Conservation (phyloP, 2,113 vertebrate species). For the Dromiciops gliroides region DNA sequence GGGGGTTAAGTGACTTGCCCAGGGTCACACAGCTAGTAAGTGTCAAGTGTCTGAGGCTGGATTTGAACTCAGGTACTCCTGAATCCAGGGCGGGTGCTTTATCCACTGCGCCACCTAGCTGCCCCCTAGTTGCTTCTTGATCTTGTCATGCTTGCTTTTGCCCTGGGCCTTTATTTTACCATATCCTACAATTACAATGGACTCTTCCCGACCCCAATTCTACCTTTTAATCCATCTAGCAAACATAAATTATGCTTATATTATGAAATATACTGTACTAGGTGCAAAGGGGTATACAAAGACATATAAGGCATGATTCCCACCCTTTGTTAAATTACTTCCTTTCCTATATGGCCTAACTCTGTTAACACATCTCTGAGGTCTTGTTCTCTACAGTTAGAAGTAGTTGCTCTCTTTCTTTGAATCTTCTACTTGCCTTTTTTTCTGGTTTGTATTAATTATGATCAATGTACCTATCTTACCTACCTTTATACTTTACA, state of each 20-base stretch:
- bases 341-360: background rate
- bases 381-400: background rate
- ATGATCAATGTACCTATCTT: background rate
- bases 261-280: background rate
- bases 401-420: background rate
- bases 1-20: too few relatives aligned
- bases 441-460: background rate
- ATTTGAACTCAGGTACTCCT: too few relatives aligned
- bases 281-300: background rate
- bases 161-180: background rate
- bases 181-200: background rate
- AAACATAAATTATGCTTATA: background rate
- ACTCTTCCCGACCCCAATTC: background rate
- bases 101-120: too few relatives aligned
- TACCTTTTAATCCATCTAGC: background rate
- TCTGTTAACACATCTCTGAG: background rate
- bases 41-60: too few relatives aligned
- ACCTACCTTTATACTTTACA: slow-evolving; percentile 50
- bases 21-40: too few relatives aligned
- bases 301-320: background rate
- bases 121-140: background rate
- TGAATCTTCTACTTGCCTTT: background rate
- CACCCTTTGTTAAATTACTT: background rate
- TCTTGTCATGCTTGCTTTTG: background rate
- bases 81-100: too few relatives aligned